A percentile compares a stretch with the other conserved stretches of the same genome.
Conservation (phyloP, 2,113 vertebrate species). For the Zingel zingel region DNA sequence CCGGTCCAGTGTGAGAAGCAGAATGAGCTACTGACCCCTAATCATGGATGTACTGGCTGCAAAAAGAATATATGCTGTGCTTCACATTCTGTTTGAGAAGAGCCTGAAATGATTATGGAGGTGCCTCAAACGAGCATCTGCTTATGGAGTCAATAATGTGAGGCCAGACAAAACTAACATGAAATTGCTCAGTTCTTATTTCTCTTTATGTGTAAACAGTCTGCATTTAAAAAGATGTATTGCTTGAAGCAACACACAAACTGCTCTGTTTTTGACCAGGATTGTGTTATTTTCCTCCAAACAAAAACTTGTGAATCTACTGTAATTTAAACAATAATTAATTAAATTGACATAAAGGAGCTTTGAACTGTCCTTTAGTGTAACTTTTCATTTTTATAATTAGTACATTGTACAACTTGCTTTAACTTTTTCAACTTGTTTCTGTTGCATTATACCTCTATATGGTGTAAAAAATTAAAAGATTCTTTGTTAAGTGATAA, state of each 20-base stretch:
- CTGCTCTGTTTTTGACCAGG: too few relatives aligned
- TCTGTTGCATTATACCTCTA: neutral
- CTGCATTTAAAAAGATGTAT: neutral
- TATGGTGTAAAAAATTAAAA: slow-evolving; percentile 16
- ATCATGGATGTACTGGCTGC: neutral
- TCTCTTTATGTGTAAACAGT: slow-evolving; percentile 13
- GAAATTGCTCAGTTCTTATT: slow-evolving; percentile 2
- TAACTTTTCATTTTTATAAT: neutral
- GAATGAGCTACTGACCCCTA: too few relatives aligned
- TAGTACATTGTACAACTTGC: neutral
- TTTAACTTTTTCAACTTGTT: neutral
- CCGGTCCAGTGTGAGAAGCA: too few relatives aligned
- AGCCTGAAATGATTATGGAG: slow-evolving; percentile 33
- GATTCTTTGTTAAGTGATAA: slow-evolving; percentile 47
- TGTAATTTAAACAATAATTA: too few relatives aligned
- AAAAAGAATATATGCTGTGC: neutral
- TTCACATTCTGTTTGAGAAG: slow-evolving; percentile 13
- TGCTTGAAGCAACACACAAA: slow-evolving; percentile 10
- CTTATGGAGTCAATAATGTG: slow-evolving; percentile 33
- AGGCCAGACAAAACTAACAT: neutral
- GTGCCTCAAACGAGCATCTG: slow-evolving; percentile 14
- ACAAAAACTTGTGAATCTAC: too few relatives aligned
- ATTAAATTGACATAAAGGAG: neutral
- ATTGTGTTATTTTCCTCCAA: too few relatives aligned
- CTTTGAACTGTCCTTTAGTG: neutral